These are phyloP conservation scores for Elegia similella DNA, from an alignment of 2,888 invertebrate species.

Conservation along the genomic window DNA sequence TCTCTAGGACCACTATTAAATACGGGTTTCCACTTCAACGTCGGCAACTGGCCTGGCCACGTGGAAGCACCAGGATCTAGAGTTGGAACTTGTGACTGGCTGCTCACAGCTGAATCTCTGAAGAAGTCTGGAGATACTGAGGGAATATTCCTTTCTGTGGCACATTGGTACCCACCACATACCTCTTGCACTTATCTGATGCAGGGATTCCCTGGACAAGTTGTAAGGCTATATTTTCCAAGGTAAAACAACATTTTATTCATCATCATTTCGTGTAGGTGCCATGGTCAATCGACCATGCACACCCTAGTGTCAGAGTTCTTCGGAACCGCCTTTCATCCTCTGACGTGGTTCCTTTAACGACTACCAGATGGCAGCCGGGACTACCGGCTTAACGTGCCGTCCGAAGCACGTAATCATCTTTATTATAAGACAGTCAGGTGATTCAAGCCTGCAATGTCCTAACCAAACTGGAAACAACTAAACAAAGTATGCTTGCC, in stretches of 20 bases:
- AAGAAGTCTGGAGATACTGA: conserved; percentile 90
- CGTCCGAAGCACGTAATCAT: no score
- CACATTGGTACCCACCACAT: conserved; percentile 97
- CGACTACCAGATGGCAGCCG: no score
- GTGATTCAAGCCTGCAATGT: no score
- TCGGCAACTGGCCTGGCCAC: conserved; percentile 96
- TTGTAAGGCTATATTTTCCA: conserved; percentile 94
- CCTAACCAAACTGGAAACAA: no score
- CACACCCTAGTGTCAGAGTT: no score
- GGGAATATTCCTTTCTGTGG: conserved; percentile 94
- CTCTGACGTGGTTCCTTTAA: no score
- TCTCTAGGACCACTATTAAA: conserved; percentile 89
- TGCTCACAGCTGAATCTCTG: conserved; percentile 90
- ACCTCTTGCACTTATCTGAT: conserved; percentile 95
- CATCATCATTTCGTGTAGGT: no score
- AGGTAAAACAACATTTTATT: conserved; percentile 75
- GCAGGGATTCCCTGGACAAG: conserved; percentile 92
- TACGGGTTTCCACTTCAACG: conserved; percentile 97
- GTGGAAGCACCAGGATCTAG: conserved; percentile 93
- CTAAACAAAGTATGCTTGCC: no score
- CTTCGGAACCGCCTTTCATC: no score
- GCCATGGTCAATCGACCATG: no score
- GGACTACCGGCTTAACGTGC: no score
- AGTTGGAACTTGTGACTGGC: conserved; percentile 94
- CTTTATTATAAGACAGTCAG: no score